phyloP scores from a whole-genome alignment of 2,797 vertebrate genomes.

The Microchirus variegatus region DNA sequence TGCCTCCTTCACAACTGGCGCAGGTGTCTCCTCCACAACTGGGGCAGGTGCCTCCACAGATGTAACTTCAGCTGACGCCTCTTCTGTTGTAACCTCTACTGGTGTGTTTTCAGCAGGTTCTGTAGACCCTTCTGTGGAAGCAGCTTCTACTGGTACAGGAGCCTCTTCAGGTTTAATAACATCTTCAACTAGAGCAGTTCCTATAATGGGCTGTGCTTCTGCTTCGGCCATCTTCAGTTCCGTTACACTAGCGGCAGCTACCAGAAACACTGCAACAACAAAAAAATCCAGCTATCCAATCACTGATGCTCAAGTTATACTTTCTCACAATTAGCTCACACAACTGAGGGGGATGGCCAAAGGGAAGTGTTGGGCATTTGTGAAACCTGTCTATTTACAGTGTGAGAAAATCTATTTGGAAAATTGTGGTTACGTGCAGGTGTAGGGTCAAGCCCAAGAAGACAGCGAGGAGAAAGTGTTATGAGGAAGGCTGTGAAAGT shows the following conservation, averaged over 20 bases:
- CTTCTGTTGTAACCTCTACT: conserved; percentile 8
- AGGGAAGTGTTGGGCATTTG: not conserved
- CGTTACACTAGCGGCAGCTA: conserved; percentile 60
- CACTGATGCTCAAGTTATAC: conserved; percentile 49
- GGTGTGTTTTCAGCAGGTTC: conserved; percentile 14
- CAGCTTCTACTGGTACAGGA: not conserved
- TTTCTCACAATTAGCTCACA: conserved; percentile 23
- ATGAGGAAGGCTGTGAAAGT: not conserved
- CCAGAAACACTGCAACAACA: conserved; percentile 76
- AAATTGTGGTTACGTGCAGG: conserved; percentile 14
- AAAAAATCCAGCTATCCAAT: conserved; percentile 77
- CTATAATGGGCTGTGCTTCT: conserved; percentile 2
- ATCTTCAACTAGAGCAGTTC: conserved; percentile 2
- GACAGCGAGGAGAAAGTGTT: not conserved
- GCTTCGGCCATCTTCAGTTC: conserved; percentile 26
- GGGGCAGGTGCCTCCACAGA: conserved; percentile 6
- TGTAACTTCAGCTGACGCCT: conserved; percentile 11
- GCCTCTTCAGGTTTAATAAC: conserved; percentile 7
- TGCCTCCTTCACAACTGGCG: not conserved
- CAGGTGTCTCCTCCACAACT: conserved; percentile 1
- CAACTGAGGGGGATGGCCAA: conserved; percentile 9
- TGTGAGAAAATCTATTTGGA: not conserved
- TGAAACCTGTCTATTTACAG: not conserved
- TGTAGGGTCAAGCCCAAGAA: not conserved
- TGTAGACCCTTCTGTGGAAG: conserved; percentile 10